phyloP scores from a whole-genome alignment of 2,113 vertebrate genomes.

The Panthera leo region DNA sequence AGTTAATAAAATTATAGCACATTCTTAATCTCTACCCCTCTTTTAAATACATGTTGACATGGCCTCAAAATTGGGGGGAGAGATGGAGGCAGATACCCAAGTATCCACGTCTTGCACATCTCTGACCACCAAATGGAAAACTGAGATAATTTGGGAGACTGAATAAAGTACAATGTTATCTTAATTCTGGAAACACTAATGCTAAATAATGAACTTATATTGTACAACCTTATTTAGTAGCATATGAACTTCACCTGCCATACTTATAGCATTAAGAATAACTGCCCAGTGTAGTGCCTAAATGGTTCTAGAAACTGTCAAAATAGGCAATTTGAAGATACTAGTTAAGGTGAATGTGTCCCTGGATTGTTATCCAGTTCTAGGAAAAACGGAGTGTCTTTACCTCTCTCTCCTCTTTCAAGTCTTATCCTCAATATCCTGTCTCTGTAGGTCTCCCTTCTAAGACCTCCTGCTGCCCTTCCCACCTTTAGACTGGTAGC shows the following conservation, averaged over 20 bases:
- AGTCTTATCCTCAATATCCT: background rate
- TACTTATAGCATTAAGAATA: background rate
- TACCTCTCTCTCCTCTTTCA: background rate
- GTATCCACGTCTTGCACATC: background rate
- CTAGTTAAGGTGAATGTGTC: background rate
- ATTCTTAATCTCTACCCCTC: background rate
- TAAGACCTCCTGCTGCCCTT: background rate
- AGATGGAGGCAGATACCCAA: background rate
- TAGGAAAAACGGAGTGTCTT: background rate
- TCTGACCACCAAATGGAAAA: slow-evolving; percentile 37
- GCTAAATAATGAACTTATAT: background rate
- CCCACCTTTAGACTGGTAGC: background rate
- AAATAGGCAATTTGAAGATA: background rate
- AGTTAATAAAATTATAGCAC: background rate
- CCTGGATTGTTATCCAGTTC: background rate
- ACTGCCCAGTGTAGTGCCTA: background rate
- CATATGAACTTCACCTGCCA: background rate
- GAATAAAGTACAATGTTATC: background rate
- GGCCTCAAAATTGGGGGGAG: background rate
- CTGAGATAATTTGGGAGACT: background rate
- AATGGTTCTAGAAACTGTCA: background rate
- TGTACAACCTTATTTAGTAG: background rate
- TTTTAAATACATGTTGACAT: background rate
- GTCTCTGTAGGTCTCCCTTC: background rate
- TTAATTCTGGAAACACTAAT: slow-evolving; percentile 2